Conservation (phyloP, 1,140 invertebrate species). For the Campoletis sonorensis region DNA sequence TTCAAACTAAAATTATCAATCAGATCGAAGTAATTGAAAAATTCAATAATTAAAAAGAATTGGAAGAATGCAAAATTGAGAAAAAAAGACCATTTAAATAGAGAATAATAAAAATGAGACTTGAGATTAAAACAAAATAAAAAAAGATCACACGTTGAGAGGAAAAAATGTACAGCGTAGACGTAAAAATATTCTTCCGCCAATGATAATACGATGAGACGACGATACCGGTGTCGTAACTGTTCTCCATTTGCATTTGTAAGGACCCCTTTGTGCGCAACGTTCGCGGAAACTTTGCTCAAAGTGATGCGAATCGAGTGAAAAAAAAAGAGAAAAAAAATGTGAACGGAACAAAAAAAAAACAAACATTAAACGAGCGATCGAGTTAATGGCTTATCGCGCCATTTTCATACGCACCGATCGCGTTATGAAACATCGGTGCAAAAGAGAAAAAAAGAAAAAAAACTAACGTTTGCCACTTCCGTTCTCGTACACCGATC, state of each 20-base stretch:
- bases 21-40: too few species aligned
- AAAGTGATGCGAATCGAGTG: not conserved
- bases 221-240: not conserved
- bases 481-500: conserved; percentile 7
- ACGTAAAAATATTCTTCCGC: not conserved
- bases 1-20: too few species aligned
- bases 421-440: conserved; percentile 5
- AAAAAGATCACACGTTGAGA: not conserved
- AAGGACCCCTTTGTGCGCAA: conserved; percentile 14
- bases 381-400: conserved; percentile 22
- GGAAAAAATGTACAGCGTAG: not conserved
- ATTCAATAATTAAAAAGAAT: not conserved
- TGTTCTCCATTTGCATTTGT: conserved; percentile 31
- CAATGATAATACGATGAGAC: conserved; percentile 19
- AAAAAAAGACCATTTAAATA: too few species aligned
- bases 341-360: not conserved
- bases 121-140: not conserved
- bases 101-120: too few species aligned
- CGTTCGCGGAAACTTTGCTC: conserved; percentile 9
- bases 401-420: conserved; percentile 11
- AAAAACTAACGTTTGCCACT: conserved; percentile 2
- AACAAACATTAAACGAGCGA: conserved; percentile 23
- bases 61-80: too few species aligned
- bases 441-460: too few species aligned
- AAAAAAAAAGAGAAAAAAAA: conserved; percentile 1